Conservation (phyloP, 2,113 vertebrate genomes). For the Choloepus hoffmanni region DNA sequence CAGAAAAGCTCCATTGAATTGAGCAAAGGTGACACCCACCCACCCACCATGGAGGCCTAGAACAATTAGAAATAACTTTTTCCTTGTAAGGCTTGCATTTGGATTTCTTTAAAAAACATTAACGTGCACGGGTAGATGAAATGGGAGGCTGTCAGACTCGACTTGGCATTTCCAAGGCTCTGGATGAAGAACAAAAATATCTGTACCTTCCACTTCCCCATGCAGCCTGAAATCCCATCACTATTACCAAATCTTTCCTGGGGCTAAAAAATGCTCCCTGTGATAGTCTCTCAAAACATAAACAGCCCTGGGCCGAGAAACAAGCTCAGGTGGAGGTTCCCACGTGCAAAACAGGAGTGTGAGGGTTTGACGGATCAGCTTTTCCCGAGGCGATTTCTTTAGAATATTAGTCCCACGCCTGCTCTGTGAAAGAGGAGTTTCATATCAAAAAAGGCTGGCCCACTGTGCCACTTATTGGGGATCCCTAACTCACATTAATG, state of each 20-base stretch:
- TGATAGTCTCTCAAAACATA: conserved; percentile 13
- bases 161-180: conserved; percentile 68
- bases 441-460: not conserved
- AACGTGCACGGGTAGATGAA: conserved; percentile 23
- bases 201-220: not conserved
- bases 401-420: not conserved
- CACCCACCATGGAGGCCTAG: conserved; percentile 23
- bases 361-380: not conserved
- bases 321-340: not conserved
- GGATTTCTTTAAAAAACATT: conserved; percentile 68
- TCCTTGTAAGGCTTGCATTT: conserved; percentile 68
- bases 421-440: not conserved
- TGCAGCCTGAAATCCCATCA: not conserved
- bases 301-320: not conserved
- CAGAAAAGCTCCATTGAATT: not conserved
- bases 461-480: not conserved
- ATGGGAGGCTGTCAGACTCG: conserved; percentile 65
- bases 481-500: not conserved
- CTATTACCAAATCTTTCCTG: not conserved
- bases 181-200: conserved; percentile 53
- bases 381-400: not conserved
- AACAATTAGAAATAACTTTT: conserved; percentile 38
- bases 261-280: not conserved
- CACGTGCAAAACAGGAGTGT: not conserved
- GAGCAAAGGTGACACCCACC: not conserved